Evolutionary conservation across 2,888 invertebrate genomes (phyloP), one percentile per base, ranked within the genome.

Genomic region (Xanthostigma xanthostigma): DNA sequence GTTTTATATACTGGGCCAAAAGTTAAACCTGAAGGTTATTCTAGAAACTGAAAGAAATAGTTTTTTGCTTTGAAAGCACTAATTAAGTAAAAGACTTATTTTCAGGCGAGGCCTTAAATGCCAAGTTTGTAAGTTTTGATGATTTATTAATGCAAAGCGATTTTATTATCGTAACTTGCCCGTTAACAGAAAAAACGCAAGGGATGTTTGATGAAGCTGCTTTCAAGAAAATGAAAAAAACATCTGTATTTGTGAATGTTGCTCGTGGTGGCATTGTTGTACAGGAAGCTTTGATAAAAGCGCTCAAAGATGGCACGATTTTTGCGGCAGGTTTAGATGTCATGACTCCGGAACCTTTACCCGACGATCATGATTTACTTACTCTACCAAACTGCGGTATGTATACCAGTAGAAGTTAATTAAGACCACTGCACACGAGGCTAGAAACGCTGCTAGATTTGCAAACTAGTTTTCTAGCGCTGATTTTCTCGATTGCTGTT

Each of bases 261-360:
- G 80, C 81, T 42, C 70, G 84, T 57, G 85, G 85, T 62, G 81
- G 77, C 65, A 67, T 85, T n/a, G 74, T 88, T 0, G 81, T 92
- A 55, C 92, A 93, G 60, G 78, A 84, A 1, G 91, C 84, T 51
- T 66, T 96, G 33, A 77, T 84, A 48, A 74, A 76, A 45, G 93
- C 93, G 0, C 67, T 96, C 44, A 79, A 79, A 58, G 72, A 70
- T 38, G 78, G 79, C 2, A 71, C 75, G 53, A 93, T 95, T 53
- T 84, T 81, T 60, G 85, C 85, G 0, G 95, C 94, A 2, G 95
- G 93, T 0, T 70, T 96, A 2, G 95, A 96, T 64, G 95, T 95
- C 3, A 87, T 85, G 59, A 79, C 80, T 1, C 94, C 95, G 0
- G 95, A 96, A 64, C 95, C 95, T 0, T 63, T 96, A 47, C 87